Base-by-base conservation (phyloP, 1,140 invertebrate species). In the Tachypleus tridentatus region DNA sequence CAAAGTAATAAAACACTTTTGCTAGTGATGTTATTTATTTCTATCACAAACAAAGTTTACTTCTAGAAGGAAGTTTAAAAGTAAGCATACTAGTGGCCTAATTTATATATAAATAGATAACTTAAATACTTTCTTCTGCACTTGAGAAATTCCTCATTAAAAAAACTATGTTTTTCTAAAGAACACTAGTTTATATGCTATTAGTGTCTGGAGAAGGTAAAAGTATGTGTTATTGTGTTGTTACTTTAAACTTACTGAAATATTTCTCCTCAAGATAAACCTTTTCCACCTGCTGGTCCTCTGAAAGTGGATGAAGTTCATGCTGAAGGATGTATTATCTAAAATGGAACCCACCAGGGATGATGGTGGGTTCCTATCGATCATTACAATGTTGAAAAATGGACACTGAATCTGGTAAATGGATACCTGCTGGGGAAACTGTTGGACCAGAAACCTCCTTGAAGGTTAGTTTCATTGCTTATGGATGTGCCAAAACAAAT, bases 311-410 rank as follows among this genome's bases (percentile, higher is more conserved):
- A 84, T 3, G 87, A 78, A 77, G 74, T 75, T 69, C 61, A 72
- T 68, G 67, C 67, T 52, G 69, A 70, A 49, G 69, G 69, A 0
- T 69, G 78, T 49, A 78, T 73, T n/a, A n/a, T 75, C 83, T 95
- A 5, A 84, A 86, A 70, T 95, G 91, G 91, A 84, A 82, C 4
- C 85, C 89, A 64, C 91, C 47, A 49, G 77, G 85, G 88, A 93
- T 76, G 92, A 97, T 79, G 94, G 93, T 63, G 93, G 93, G 83
- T 86, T 5, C 91, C 93, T 4, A 86, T 98, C 68, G 91, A 94
- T 67, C 85, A 91, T 74, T 97, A 97, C 74, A 80, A 89, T 57
- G 88, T 97, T 9, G 94, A 97, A 74, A 96, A 76, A 84, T 92
- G 78, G 90, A 93, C 52, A 62, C 64, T 9, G 51, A 49, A 4